Evolutionary conservation across 2,797 vertebrate species (phyloP), one percentile per base, ranked within the genome.

Genomic region (Phrynocephalus guinanensis): DNA sequence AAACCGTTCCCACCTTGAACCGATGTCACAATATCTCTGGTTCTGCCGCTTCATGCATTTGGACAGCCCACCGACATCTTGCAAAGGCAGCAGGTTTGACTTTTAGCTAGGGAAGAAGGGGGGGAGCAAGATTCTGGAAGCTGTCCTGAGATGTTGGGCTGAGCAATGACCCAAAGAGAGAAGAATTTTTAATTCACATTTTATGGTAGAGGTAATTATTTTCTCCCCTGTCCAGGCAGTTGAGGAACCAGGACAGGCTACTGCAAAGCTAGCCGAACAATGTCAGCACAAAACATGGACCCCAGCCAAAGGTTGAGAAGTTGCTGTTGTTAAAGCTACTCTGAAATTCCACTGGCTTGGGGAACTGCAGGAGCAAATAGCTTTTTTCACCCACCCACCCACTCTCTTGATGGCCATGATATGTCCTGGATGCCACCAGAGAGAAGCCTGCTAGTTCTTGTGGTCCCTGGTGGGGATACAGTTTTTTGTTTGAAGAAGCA

Each of bases 361-460:
- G 38, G 63, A 56, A 4, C 5, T 50, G 76, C n/a, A 70, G 52
- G 33, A 70, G 44, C 48, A 79, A 52, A 11, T 26, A 76, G 38
- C 20, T 48, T 18, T 10, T 33, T 2, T 8, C 8, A 1, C 33
- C 6, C 2, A 1, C 66, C 90, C 5, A 1, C 60, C 26, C 10
- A 24, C 8, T 44, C 11, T 44, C 85, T 24, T 66, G 4, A 72
- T 3, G 80, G 0, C 82, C 89, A 20, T 86, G 70, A 63, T n/a
- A 86, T 20, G 80, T 77, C 85, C 30, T 9, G 80, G 4, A 38
- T 26, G 16, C 81, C 84, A 90, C 48, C 63, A 50, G 60, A 38
- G 4, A 1, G 20, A 3, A 78, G 81, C 1, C 0, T 13, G 28
- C 0, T 78, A 79, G 72, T 0, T 0, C 9, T 26, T 2, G 0